Percentiles rank a stretch among this genome's conserved stretches.
phyloP scores from a whole-genome alignment of 2,797 vertebrate genomes.

The Pseudotriccus pelzelni region DNA sequence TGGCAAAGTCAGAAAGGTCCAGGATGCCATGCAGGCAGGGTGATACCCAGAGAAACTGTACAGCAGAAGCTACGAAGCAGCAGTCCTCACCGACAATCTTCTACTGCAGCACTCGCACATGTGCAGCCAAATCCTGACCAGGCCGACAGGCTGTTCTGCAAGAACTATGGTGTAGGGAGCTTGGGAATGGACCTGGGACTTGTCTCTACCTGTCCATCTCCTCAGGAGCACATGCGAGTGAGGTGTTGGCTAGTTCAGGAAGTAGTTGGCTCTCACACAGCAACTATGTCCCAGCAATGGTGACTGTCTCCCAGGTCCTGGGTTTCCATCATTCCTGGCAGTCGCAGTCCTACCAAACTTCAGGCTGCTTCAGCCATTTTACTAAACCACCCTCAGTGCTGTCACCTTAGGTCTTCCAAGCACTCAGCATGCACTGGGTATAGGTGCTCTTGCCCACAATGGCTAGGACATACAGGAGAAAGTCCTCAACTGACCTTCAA shows the following conservation, averaged over 20 bases:
- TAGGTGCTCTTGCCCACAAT: neutral
- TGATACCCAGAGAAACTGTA: neutral
- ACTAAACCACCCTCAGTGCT: neutral
- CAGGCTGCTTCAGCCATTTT: neutral
- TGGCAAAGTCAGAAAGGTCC: neutral
- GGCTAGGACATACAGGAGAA: neutral
- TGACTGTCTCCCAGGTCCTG: neutral
- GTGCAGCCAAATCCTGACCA: neutral
- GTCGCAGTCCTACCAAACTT: neutral
- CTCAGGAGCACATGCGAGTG: accelerated
- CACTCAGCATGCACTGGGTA: neutral
- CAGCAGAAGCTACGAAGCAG: neutral
- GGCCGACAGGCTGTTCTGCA: neutral
- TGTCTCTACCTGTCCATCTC: neutral
- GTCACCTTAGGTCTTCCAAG: neutral
- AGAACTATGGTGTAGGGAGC: neutral
- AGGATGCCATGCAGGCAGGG: neutral
- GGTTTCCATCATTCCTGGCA: neutral
- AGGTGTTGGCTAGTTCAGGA: neutral
- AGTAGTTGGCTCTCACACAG: neutral
- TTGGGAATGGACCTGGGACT: neutral
- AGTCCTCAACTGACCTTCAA: neutral
- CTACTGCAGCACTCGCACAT: accelerated
- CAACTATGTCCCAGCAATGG: accelerated
- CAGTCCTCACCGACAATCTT: neutral